Base-by-base conservation (phyloP, 2,888 invertebrate genomes). In the Nezara viridula region DNA sequence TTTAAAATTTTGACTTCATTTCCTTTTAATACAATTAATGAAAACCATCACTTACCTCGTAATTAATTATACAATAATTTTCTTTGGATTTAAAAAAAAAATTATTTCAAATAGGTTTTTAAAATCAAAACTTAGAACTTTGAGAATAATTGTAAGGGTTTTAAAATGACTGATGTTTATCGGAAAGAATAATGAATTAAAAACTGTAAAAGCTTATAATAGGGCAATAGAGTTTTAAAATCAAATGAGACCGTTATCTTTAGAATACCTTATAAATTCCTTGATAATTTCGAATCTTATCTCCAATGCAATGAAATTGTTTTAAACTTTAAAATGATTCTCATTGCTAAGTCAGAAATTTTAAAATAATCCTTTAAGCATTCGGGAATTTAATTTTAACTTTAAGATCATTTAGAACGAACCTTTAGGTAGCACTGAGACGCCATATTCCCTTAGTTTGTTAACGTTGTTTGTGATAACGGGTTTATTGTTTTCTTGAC, bases 381-480 rank as follows among this genome's bases (percentile, higher is more conserved):
- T 27, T 12, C 10, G 2, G 60, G 14, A 32, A 66, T 32, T 66
- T 0, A 66, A 66, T 66, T 66, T 32, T 32, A 32, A 19, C 1
- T 14, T 5, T 60, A 14, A 19, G 4, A 60, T 27, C 2, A 32
- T 32, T 32, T 4, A 32, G 19, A 66, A 19, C 2, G 19, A 10
- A 32, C 7, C 27, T 66, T 14, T 66, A 66, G 66, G 66, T 32
- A 44, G 24, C 81, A 81, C 81, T n/a, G 81, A 12, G 81, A 81
- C 81, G 81, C 81, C 81, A 81, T 81, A 81, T n/a, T 81, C 24
- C 44, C 24, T 12, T 40, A 44, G 44, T 77, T 40, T 81, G 81
- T 81, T 81, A 81, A 81, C 24, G 81, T 19, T n/a, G 40, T 44
- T 73, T 40, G 19, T 81, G 81, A 81, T 81, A 81, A 81, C 81